phyloP scores from a whole-genome alignment of 2,888 invertebrate species.

The Agriopis aurantiaria region DNA sequence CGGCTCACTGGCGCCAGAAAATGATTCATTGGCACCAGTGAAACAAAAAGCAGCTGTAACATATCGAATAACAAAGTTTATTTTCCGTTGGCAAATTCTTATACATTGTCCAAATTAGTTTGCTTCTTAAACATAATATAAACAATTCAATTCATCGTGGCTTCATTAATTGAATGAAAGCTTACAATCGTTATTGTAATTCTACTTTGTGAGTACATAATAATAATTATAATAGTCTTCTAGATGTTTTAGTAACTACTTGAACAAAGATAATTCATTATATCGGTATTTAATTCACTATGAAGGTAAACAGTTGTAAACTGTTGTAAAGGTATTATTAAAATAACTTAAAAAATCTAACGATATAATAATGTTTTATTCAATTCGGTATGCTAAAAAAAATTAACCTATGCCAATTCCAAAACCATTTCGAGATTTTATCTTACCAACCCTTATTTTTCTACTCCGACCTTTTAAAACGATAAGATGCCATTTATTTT shows the following conservation, averaged over 20 bases:
- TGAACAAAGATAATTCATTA: constrained; percentile 4
- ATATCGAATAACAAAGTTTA: neutral
- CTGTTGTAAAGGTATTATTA: neutral
- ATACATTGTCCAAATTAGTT: constrained; percentile 5
- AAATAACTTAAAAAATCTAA: neutral
- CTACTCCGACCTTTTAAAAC: no score
- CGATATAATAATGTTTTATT: no score
- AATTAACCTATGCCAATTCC: no score
- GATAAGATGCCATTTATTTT: no score
- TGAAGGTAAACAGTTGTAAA: neutral
- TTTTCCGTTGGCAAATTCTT: neutral
- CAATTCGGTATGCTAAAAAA: no score
- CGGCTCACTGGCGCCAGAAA: neutral
- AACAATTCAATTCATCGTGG: constrained; percentile 20
- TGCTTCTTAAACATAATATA: constrained; percentile 8
- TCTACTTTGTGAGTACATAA: no score
- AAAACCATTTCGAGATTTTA: no score
- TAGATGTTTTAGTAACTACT: neutral
- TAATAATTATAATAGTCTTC: neutral
- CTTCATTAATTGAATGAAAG: constrained; percentile 19
- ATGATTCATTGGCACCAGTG: constrained; percentile 1
- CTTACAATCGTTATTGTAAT: constrained; percentile 4
- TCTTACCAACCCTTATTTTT: no score
- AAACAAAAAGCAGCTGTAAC: neutral
- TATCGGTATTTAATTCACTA: neutral